Conservation (phyloP, 2,113 vertebrate genomes). For the Setophaga coronata region DNA sequence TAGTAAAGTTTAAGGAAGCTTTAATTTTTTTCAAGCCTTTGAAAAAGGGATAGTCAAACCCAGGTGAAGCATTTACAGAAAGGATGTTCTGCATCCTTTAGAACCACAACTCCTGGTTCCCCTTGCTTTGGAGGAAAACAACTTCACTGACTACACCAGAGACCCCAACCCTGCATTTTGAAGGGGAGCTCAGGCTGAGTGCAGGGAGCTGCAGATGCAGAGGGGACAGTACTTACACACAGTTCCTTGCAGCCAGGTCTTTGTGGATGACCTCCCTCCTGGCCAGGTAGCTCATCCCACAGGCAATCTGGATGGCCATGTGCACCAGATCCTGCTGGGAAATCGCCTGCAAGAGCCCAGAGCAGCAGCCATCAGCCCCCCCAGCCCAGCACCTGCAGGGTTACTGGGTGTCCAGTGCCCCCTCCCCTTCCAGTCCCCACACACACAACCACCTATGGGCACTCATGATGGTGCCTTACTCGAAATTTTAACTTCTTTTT, state of each 20-base stretch:
- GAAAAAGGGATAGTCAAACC: not conserved
- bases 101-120: not conserved
- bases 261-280: conserved; percentile 97
- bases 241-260: conserved; percentile 97
- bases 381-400: not conserved
- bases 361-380: not conserved
- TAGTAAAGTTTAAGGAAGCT: not conserved
- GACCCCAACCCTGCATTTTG: not conserved
- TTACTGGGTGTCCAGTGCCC: not conserved
- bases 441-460: not conserved
- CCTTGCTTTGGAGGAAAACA: not conserved
- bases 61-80: not conserved
- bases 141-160: not conserved
- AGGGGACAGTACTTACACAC: conserved; percentile 87
- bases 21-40: not conserved
- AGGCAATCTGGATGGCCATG: conserved; percentile 98
- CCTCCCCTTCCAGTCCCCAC: not conserved
- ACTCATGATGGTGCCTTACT: not conserved
- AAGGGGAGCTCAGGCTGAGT: not conserved
- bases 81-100: not conserved
- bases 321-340: conserved; percentile 98
- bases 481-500: no score
- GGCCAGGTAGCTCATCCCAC: conserved; percentile 98
- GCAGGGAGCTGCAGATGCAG: not conserved
- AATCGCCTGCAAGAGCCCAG: conserved; percentile 82